phyloP scores from a whole-genome alignment of 2,113 vertebrate genomes.

The cat (Felis catus) region DNA sequence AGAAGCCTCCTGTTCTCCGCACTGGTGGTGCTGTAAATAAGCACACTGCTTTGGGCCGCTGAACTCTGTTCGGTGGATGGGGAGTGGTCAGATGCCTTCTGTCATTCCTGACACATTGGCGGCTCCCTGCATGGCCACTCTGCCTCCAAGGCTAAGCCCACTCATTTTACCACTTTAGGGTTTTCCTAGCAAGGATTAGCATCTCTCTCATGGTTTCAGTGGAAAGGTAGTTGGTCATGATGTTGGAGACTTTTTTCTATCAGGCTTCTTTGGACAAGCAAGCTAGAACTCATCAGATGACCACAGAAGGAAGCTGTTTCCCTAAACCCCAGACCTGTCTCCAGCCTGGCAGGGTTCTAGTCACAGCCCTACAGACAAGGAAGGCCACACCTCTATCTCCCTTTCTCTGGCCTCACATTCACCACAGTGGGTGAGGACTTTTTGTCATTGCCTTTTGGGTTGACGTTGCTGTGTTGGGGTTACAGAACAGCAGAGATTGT shows the following conservation, averaged over 20 bases:
- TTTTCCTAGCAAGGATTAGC: background rate
- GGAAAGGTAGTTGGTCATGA: background rate
- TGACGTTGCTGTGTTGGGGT: background rate
- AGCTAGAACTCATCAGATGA: background rate
- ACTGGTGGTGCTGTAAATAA: background rate
- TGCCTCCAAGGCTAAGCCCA: background rate
- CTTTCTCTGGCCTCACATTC: constrained; percentile 11
- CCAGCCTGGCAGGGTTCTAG: background rate
- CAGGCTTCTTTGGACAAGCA: background rate
- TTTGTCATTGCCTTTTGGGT: background rate
- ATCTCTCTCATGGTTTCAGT: background rate
- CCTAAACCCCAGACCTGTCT: background rate
- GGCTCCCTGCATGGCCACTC: background rate
- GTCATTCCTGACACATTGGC: background rate
- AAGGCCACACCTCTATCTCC: background rate
- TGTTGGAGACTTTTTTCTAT: background rate
- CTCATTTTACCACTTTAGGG: background rate
- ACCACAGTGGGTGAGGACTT: background rate
- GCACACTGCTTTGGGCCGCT: background rate
- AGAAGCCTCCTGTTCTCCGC: background rate
- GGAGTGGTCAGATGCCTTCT: background rate
- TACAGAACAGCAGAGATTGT: background rate
- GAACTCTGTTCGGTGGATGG: background rate
- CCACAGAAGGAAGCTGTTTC: background rate
- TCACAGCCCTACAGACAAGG: no score